phyloP scores from a whole-genome alignment of 2,888 invertebrate genomes.

The Ormyrus nitidulus region DNA sequence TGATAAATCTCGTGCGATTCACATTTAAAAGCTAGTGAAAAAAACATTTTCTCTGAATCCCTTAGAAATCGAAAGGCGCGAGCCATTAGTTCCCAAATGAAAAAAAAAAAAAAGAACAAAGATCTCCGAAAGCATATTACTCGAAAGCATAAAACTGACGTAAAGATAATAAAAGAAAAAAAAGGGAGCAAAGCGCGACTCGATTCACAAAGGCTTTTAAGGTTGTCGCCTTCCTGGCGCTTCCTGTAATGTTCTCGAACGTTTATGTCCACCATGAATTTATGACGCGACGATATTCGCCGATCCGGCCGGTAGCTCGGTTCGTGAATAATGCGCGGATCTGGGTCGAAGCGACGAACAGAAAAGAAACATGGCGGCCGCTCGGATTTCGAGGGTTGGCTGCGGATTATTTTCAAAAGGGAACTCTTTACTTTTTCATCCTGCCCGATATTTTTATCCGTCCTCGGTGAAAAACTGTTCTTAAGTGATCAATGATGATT shows the following conservation, averaged over 20 bases:
- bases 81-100: no score
- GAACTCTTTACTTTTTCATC: no score
- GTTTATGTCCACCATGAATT: slow-evolving; percentile 54
- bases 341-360: slow-evolving; percentile 39
- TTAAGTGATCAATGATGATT: not conserved
- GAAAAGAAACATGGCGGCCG: slow-evolving; percentile 41
- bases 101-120: not conserved
- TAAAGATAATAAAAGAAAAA: not conserved
- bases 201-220: slow-evolving; percentile 47
- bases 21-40: not conserved
- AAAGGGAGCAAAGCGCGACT: slow-evolving; percentile 3
- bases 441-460: no score
- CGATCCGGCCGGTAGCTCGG: slow-evolving; percentile 22
- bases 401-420: slow-evolving; percentile 28
- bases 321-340: slow-evolving; percentile 55
- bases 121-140: no score
- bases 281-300: slow-evolving; percentile 53
- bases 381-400: not conserved
- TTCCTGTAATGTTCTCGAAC: slow-evolving; percentile 49
- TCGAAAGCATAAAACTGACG: no score
- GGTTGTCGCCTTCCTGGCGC: slow-evolving; percentile 53
- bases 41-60: not conserved
- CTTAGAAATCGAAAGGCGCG: not conserved
- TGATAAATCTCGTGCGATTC: no score
- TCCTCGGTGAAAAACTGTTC: not conserved